A percentile compares a stretch with the other conserved stretches of the same genome.
These are phyloP conservation scores for Pseudococcus viburni DNA, from an alignment of 2,888 invertebrate species.

Conservation along the genomic window DNA sequence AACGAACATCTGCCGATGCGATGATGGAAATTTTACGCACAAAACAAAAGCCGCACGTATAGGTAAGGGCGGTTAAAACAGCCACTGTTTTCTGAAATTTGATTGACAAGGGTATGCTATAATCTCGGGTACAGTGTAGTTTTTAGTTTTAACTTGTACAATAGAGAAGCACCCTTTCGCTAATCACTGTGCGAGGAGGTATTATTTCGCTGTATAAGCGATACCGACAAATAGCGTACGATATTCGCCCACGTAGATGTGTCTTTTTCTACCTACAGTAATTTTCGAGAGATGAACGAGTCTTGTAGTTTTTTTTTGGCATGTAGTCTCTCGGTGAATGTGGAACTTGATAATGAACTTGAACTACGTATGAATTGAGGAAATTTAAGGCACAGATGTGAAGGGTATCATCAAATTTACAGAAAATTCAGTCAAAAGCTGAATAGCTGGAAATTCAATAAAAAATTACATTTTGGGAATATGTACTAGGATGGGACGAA, in stretches of 20 bases:
- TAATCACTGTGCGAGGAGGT: conserved; percentile 32
- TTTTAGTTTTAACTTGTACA: conserved; percentile 64
- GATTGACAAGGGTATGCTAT: conserved; percentile 66
- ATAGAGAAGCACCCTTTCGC: conserved; percentile 62
- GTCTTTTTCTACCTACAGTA: neutral
- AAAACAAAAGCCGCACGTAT: conserved; percentile 63
- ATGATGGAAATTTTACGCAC: conserved; percentile 55
- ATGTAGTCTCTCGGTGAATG: no score
- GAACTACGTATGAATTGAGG: no score
- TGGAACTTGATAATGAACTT: no score
- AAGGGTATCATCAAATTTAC: no score
- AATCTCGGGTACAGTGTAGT: conserved; percentile 60
- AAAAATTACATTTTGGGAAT: no score
- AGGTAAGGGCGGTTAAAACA: conserved; percentile 61
- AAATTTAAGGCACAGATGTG: no score
- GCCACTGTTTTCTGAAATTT: conserved; percentile 65
- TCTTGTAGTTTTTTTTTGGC: neutral
- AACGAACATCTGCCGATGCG: conserved; percentile 64
- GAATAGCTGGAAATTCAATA: no score
- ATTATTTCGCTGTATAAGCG: neutral
- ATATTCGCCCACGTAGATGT: conserved; percentile 14
- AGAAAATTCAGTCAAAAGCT: no score
- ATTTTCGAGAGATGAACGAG: neutral
- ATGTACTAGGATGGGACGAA: no score
- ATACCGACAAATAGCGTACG: conserved; percentile 10